Evolutionary conservation across 2,888 invertebrate species (phyloP).

Genomic region (Rhaphigaster nebulosa): DNA sequence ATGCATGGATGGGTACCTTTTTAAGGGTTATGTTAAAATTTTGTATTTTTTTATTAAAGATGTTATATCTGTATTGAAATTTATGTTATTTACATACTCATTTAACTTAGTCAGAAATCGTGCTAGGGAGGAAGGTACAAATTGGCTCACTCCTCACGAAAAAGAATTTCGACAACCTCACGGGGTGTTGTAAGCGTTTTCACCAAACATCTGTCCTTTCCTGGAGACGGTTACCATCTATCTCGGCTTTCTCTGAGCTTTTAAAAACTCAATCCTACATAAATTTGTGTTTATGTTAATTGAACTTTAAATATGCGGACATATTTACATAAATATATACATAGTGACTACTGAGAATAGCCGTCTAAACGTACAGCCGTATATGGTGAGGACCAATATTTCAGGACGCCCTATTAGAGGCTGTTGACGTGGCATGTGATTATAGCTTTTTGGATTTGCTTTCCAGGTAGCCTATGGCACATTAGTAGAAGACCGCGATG

Average conservation of each 20-base stretch:
- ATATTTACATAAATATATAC: constrained; percentile 35
- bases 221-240: neutral
- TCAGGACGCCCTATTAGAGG: neutral
- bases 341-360: neutral
- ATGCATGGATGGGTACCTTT: too few relatives aligned
- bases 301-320: constrained; percentile 1
- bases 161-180: constrained; percentile 18
- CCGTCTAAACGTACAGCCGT: neutral
- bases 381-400: neutral
- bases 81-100: neutral
- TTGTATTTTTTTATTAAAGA: too few relatives aligned
- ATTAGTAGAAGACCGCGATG: neutral
- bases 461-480: neutral
- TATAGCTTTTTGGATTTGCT: neutral
- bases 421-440: constrained; percentile 12
- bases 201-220: constrained; percentile 26
- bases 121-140: neutral
- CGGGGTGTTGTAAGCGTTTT: constrained; percentile 1
- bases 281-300: constrained; percentile 23
- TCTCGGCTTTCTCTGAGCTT: neutral
- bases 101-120: neutral
- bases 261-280: constrained; percentile 26
- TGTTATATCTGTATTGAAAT: too few relatives aligned
- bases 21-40: too few relatives aligned
- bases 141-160: neutral